phyloP scores from a whole-genome alignment of 2,888 invertebrate species.

The Agrypnus murinus region DNA sequence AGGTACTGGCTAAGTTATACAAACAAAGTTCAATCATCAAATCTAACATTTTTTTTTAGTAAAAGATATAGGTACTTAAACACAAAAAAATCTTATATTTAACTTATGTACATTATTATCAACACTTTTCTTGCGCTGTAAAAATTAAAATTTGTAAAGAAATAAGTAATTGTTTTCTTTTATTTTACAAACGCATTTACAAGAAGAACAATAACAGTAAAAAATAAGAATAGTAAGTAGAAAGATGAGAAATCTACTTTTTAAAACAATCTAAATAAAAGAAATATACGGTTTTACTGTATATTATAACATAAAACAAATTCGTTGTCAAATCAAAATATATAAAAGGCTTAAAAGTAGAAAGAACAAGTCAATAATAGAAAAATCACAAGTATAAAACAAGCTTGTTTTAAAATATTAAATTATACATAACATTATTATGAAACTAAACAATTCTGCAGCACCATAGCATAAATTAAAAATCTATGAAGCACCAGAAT shows the following conservation, averaged over 20 bases:
- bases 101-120: slow-evolving; percentile 53
- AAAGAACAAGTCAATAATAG: slow-evolving; percentile 50
- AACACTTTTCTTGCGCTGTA: slow-evolving; percentile 51
- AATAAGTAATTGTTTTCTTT: background rate
- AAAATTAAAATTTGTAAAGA: slow-evolving; percentile 1
- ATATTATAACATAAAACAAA: slow-evolving; percentile 49
- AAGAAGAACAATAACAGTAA: no score
- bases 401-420: slow-evolving; percentile 53
- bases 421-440: slow-evolving; percentile 50
- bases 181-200: slow-evolving; percentile 32
- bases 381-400: slow-evolving; percentile 62
- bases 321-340: slow-evolving; percentile 65
- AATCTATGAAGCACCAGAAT: slow-evolving; percentile 70
- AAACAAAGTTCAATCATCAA: slow-evolving; percentile 63
- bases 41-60: slow-evolving; percentile 50
- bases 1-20: slow-evolving; percentile 66
- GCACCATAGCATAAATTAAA: slow-evolving; percentile 66
- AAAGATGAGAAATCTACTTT: slow-evolving; percentile 4
- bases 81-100: slow-evolving; percentile 46
- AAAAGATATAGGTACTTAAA: slow-evolving; percentile 51
- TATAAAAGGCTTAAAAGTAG: slow-evolving; percentile 31
- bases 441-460: slow-evolving; percentile 64
- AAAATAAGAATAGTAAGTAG: no score
- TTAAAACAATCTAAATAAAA: slow-evolving; percentile 21
- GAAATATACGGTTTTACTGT: slow-evolving; percentile 24